Evolutionary conservation across 2,888 invertebrate genomes (phyloP), one percentile per base, ranked within the genome.

Genomic region (Rotaria magnacalcarata): DNA sequence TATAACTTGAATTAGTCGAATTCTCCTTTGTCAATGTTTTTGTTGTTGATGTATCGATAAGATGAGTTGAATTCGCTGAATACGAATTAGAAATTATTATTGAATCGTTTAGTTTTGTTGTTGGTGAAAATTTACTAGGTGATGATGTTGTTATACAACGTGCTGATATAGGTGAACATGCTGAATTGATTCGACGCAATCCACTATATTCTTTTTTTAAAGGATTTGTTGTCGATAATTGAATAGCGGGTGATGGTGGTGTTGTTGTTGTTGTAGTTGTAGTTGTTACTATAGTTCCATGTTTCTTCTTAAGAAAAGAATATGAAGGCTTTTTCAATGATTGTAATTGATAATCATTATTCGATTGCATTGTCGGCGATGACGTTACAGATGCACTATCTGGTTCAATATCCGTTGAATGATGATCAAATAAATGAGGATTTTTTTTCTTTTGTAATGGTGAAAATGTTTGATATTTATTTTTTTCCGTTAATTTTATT

Each of bases 321-420:
- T 47, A 47, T 5, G 43, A 24, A 4, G 80, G 0, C n/a, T 80
- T 80, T 47, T 43, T 47, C 4, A 47, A 0, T 80, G 24, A 4
- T 80, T 80, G 21, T 80, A 80, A 24, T 47, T 80, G 43, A 80
- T 47, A 47, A 80, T 80, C 80, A 80, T 47, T 24, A 47, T 80
- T 43, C 47, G 47, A 21, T n/a, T n/a, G n/a, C 47, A 11, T 47
- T 43, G 80, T 4, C 24, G 43, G 0, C 24, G 80, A 80, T 21
- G 80, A 80, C 6, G 8, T 10, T 47, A 41, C 0, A 34, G 75
- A 80, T 43, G 11, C 10, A 10, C 24, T 24, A 4, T 80, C 80
- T 0, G 43, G 7, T 80, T 80, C 80, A 80, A 80, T 80, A 43
- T 80, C 80, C 21, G 8, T 5, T 5, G 21, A 6, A 47, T 80